These are phyloP conservation scores for Drosophila kanapiae DNA, from an alignment of 1,140 invertebrate genomes.

Conservation along the genomic window DNA sequence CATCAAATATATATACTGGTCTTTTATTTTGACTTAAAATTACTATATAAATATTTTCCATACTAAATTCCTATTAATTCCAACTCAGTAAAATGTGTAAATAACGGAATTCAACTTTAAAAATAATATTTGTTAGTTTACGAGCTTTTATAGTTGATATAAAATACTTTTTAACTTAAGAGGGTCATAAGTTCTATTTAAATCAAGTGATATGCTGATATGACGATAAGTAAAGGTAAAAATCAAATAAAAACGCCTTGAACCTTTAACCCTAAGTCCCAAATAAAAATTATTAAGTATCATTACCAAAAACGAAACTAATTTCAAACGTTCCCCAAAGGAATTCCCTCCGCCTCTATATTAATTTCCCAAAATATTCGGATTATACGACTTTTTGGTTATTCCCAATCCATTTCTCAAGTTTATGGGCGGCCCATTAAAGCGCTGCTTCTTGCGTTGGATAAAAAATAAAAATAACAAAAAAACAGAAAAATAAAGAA, in stretches of 20 bases:
- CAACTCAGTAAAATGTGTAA: not conserved
- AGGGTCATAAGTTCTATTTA: not conserved
- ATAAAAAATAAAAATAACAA: conserved; percentile 27
- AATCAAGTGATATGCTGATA: not conserved
- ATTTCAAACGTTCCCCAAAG: conserved; percentile 5
- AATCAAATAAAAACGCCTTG: not conserved
- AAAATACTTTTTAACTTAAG: not conserved
- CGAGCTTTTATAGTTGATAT: not conserved
- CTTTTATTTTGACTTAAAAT: not conserved
- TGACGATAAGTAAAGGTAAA: not conserved
- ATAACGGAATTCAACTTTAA: not conserved
- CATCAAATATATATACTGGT: not conserved
- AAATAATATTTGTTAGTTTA: not conserved
- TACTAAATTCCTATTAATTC: not conserved
- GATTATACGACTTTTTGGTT: conserved; percentile 24
- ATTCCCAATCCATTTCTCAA: conserved; percentile 19
- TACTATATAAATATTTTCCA: not conserved
- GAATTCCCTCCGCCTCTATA: not conserved
- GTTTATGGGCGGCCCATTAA: conserved; percentile 46
- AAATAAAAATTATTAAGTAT: conserved; percentile 3
- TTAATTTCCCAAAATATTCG: conserved; percentile 2
- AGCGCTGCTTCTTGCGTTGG: conserved; percentile 36
- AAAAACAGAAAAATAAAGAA: conserved; percentile 2
- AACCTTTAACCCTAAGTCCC: not conserved
- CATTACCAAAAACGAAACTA: conserved; percentile 14